Base-by-base conservation (phyloP, 2,797 vertebrate genomes). In the Ctenopoma kingsleyae region DNA sequence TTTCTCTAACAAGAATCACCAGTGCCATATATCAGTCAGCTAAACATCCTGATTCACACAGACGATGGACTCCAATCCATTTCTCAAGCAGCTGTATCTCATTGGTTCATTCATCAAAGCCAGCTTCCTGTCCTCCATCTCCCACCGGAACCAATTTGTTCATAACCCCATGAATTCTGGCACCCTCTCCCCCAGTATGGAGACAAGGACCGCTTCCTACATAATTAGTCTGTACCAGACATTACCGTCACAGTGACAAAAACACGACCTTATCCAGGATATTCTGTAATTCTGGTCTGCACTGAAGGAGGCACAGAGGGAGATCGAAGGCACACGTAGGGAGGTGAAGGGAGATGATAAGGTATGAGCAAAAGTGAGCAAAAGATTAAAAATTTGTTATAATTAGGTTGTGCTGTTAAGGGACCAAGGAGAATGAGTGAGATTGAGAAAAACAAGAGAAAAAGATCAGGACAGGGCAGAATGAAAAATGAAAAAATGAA, bases 141-240 rank as follows among this genome's bases (percentile, higher is more conserved):
- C 90, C 92, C 90, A 89, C 79, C 81, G 86, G 90, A 92, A 91
- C 90, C 90, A 92, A 92, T 93, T 91, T 91, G 88, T 87, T 88
- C 87, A 81, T 87, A 90, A 91, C 85, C 86, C 86, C 84, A 84
- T 86, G 81, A 86, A 87, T 89, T 84, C 81, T 86, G 82, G 82
- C 78, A 80, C 78, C 85, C 74, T 61, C 57, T 27, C 74, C 81
- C 77, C 74, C 53, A 80, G 77, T 81, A 81, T 74, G 64, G 40
- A 85, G 87, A 85, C 87, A 80, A 83, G 83, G 65, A 71, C 66
- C 12, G 59, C 72, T 83, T 86, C 82, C 78, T 56, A 71, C 85
- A 81, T 92, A 92, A 93, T 92, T 90, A 91, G 90, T 87, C 82
- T 84, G 85, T 84, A 84, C 74, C 77, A 75, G 69, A 73, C 87